Evolutionary conservation across 2,888 invertebrate genomes (phyloP), one percentile per base, ranked within the genome.

Genomic region (Lasioglossum calceatum): DNA sequence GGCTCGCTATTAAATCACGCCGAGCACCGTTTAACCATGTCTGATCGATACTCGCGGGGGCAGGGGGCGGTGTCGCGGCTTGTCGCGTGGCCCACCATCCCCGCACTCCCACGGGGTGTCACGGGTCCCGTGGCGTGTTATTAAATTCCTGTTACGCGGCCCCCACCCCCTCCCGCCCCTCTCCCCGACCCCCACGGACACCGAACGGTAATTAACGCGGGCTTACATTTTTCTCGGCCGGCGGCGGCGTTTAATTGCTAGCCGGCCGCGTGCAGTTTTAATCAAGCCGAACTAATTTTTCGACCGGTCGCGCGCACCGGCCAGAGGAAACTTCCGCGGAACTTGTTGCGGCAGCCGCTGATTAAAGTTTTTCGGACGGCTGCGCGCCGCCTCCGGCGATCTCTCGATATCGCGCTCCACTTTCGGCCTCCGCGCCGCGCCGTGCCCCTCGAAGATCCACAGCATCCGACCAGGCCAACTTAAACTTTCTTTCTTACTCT

Each of bases 121-220:
- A 10, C 36, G 19, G 19, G 19, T 7, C 7, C 32, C 5, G 67
- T 12, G 42, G 67, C 42, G 70, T 71, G 50, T 87, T 88, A 88
- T 87, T 82, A 85, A 85, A 88, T 87, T 86, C 84, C 77, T 81
- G 79, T 83, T 77, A 81, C 32, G 44, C 14, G 39, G 0, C 2
- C 54, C 23, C 54, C 23, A 8, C 8, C 8, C 8, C 3, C 23
- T 2, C 23, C 7, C 32, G 0, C 32, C 32, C 32, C 32, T 1
- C 14, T 0, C 19, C 1, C 19, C 50, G 0, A 1, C 50, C 50
- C 8, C 50, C 12, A 1, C 12, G 5, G 14, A 42, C 39, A 39
- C 27, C 58, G 54, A 79, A 82, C 70, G 47, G 7, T 77, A 79
- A 86, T 74, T 79, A 79, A 77, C 76, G 81, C 70, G 23, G 47